These are phyloP conservation scores for Galleria mellonella DNA, from an alignment of 1,140 invertebrate species.

Conservation along the genomic window DNA sequence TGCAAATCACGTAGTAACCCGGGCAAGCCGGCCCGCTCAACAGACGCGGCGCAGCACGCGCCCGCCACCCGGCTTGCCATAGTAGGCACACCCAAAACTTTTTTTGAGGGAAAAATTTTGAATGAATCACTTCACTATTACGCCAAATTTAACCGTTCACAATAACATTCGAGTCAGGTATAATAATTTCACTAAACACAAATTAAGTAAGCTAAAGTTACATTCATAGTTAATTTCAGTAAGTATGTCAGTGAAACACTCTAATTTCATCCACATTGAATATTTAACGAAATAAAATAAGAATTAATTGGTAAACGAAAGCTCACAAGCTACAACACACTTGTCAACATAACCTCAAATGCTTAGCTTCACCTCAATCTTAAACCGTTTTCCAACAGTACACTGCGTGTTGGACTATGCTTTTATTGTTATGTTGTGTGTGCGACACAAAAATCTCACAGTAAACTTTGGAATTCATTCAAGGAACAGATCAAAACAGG, in stretches of 20 bases:
- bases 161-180: background rate
- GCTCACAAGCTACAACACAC: constrained; percentile 14
- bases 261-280: too few species aligned
- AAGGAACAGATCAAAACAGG: constrained; percentile 42
- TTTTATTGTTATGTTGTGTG: too few species aligned
- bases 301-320: background rate
- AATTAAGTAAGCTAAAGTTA: too few species aligned
- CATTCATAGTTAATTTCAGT: too few species aligned
- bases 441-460: background rate
- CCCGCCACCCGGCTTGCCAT: constrained; percentile 74
- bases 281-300: too few species aligned
- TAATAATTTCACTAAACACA: too few species aligned
- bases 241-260: too few species aligned
- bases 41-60: constrained; percentile 75
- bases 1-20: constrained; percentile 90
- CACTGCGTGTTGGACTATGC: constrained; percentile 2
- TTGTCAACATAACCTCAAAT: constrained; percentile 64
- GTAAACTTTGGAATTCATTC: background rate
- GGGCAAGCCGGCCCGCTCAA: constrained; percentile 82
- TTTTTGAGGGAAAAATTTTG: constrained; percentile 11
- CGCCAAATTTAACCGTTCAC: background rate
- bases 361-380: constrained; percentile 12
- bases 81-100: constrained; percentile 4
- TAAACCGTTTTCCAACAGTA: constrained; percentile 27
- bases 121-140: background rate